phyloP scores from a whole-genome alignment of 2,888 invertebrate species.

The Pyrocoelia pectoralis region DNA sequence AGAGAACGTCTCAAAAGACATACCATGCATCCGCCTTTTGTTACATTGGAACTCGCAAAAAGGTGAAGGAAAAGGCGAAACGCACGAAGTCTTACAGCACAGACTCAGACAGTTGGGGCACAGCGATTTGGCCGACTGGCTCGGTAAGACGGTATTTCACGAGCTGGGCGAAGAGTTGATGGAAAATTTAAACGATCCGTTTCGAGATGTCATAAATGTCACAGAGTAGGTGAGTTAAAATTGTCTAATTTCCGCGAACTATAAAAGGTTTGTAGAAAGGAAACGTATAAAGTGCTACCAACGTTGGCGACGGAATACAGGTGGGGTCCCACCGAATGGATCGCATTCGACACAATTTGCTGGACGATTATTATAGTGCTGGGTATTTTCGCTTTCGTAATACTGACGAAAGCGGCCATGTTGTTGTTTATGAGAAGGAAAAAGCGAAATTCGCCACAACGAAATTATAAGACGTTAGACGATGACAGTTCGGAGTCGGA shows the following conservation, averaged over 20 bases:
- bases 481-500: constrained; percentile 47
- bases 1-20: constrained; percentile 61
- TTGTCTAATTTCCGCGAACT: too few relatives aligned
- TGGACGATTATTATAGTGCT: constrained; percentile 38
- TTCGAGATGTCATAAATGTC: constrained; percentile 43
- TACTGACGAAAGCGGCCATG: constrained; percentile 21
- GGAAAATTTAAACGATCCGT: constrained; percentile 48
- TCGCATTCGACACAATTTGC: constrained; percentile 48
- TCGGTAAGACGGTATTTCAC: constrained; percentile 66
- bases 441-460: constrained; percentile 17
- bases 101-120: constrained; percentile 68
- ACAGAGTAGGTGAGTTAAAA: constrained; percentile 28
- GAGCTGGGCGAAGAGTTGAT: constrained; percentile 62
- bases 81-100: constrained; percentile 64
- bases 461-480: constrained; percentile 41
- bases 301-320: constrained; percentile 27
- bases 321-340: constrained; percentile 48
- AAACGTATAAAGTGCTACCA: constrained; percentile 24
- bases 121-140: constrained; percentile 67
- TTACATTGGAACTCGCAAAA: constrained; percentile 65
- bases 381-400: constrained; percentile 26
- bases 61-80: constrained; percentile 64
- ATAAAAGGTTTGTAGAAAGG: constrained; percentile 18
- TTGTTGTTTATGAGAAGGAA: constrained; percentile 8
- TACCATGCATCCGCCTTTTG: constrained; percentile 65